Percentiles rank a stretch among this genome's conserved stretches.
Conservation (phyloP, 2,888 invertebrate genomes). For the Sinohyriopsis cumingii region DNA sequence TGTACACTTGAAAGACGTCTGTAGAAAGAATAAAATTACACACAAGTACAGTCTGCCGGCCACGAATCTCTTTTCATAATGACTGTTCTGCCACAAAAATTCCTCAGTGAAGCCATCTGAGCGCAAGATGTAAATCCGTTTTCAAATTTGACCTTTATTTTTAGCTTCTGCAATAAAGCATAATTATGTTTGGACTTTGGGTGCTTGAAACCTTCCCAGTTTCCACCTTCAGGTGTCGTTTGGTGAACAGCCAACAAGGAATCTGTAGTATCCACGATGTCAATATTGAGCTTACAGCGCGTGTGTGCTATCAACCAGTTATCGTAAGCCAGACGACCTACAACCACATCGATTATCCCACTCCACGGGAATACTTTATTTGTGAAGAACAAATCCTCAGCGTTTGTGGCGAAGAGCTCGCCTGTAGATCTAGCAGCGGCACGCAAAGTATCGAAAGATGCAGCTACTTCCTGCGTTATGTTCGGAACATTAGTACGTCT, state of each 20-base stretch:
- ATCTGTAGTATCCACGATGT: constrained; percentile 46
- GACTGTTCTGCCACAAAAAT: constrained; percentile 28
- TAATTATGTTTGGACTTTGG: constrained; percentile 37
- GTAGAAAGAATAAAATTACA: too few species aligned
- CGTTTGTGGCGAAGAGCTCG: constrained; percentile 41
- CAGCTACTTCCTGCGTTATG: constrained; percentile 28
- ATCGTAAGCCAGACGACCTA: constrained; percentile 56
- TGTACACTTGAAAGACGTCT: too few species aligned
- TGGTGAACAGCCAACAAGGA: constrained; percentile 54
- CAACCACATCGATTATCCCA: constrained; percentile 50
- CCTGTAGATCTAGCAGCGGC: constrained; percentile 34
- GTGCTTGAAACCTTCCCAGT: constrained; percentile 43
- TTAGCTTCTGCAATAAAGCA: constrained; percentile 29
- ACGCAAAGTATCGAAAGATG: constrained; percentile 16
- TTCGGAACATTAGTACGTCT: constrained; percentile 37
- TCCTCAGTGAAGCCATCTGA: constrained; percentile 21
- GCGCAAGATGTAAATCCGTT: constrained; percentile 46
- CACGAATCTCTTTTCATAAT: constrained; percentile 15
- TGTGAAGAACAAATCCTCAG: constrained; percentile 57
- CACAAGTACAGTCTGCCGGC: constrained; percentile 31
- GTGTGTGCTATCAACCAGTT: constrained; percentile 55
- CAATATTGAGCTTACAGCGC: constrained; percentile 27
- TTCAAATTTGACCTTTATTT: constrained; percentile 32
- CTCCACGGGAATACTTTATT: constrained; percentile 49
- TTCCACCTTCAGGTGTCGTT: constrained; percentile 44